Base-by-base conservation (phyloP, 2,113 vertebrate species). In the Willisornis vidua region DNA sequence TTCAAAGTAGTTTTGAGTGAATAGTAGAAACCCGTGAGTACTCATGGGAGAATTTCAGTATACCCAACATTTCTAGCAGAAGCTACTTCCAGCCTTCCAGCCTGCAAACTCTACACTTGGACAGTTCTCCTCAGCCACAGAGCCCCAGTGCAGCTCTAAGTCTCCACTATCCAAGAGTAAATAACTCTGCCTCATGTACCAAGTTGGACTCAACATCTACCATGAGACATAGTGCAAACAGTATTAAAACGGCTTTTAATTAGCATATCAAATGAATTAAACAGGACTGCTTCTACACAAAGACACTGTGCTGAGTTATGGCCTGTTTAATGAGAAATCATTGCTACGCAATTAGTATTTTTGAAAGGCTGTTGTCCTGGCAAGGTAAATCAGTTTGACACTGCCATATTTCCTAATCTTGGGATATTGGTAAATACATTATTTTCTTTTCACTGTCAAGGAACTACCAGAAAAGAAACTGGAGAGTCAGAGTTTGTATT, bases 11-110 rank as follows among this genome's bases (percentile, higher is more conserved):
- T 49, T 87, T 87, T 55, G 73, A 49, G n/a, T 12, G 1, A 55
- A 31, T 39, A 35, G 9, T 66, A 66, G 35, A 75, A 84, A 62
- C 5, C 14, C 15, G 17, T 76, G 63, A 31, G 19, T 54, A 54
- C 3, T 26, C 3, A 1, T 8, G 14, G 0, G 1, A 62, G 3
- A 18, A 67, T 31, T 76, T 76, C 37, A 43, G 14, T n/a, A 48
- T n/a, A 24, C 5, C 7, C 7, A 57, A 11, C 12, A 62, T 46
- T 67, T 33, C 58, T 29, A 77, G 19, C 8, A 59, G 55, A 58
- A 59, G 5, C 8, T 65, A 8, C 41, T 19, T 45, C 45, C n/a
- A 24, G 0, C n/a, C 19, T 74, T 70, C 9, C 17, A 51, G 9
- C 16, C 12, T 62, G 29, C 14, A 61, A 84, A 46, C 23, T 37